Percentiles rank a stretch among this genome's conserved stretches.
Evolutionary conservation across 1,140 invertebrate genomes (phyloP).

Genomic region (Drosophila sechellia): DNA sequence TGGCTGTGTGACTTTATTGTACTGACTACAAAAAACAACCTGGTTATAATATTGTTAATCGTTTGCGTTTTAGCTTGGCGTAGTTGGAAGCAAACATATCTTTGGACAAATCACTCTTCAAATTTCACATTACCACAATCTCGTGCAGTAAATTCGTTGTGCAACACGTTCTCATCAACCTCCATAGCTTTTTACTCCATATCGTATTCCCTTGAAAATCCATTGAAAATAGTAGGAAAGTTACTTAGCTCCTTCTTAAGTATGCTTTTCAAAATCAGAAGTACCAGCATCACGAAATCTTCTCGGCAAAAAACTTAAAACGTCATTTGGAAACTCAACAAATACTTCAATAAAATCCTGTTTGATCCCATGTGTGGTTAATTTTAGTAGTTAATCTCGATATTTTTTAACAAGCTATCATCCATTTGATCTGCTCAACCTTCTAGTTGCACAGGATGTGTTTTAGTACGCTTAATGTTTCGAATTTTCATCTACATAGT

Average conservation of each 20-base stretch:
- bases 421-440: neutral
- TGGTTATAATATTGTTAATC: conserved; percentile 52
- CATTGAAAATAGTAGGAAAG: too few relatives aligned
- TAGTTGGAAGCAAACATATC: conserved; percentile 9
- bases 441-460: neutral
- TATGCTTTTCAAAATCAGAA: neutral
- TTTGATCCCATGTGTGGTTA: neutral
- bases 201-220: too few relatives aligned
- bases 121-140: conserved; percentile 24
- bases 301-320: neutral
- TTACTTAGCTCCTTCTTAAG: neutral
- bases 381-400: too few relatives aligned
- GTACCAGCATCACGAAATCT: neutral
- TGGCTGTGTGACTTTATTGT: conserved; percentile 22
- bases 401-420: too few relatives aligned
- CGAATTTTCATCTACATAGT: neutral
- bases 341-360: neutral
- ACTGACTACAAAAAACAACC: conserved; percentile 62
- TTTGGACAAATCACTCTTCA: conserved; percentile 30
- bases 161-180: neutral
- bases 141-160: conserved; percentile 48
- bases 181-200: neutral
- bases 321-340: neutral
- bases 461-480: neutral
- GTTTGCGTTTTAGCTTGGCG: conserved; percentile 16